Base-by-base conservation (phyloP, 2,888 invertebrate species). In the Glyphotaelius pellucidus region DNA sequence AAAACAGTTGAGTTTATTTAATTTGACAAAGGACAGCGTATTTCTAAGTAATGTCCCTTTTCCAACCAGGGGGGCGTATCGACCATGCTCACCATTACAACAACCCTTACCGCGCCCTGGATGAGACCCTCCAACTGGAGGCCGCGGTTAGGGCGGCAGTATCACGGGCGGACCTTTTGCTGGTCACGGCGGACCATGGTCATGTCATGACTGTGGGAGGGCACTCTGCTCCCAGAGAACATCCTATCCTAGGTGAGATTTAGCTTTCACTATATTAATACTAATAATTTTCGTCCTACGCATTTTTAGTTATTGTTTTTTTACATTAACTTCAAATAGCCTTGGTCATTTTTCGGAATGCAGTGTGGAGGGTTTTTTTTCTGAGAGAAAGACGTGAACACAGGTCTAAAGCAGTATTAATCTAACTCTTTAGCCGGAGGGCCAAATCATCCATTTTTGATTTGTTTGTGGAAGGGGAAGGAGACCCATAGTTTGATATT, bases 21-120 rank as follows among this genome's bases (percentile, higher is more conserved):
- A 47, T 15, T 47, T 14, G 47, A 47, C 15, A 15, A 47, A 3
- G 15, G 47, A 15, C 52, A 19, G 5, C 5, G 19, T 25, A 67
- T 67, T 67, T 19, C 19, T 19, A 67, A 67, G 52, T 25, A 7
- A 67, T 67, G 52, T 67, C 25, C 52, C 25, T 67, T 67, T 67
- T 67, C 7, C 25, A 67, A 4, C 0, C 94, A 98, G 98, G 98
- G 94, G 98, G 98, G 38, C 96, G 98, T 92, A 98, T 98, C 94
- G 98, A 98, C 95, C 98, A 98, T 94, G 98, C 98, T 1, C 98
- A 98, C 95, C 98, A 98, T 95, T 97, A 97, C 95, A 98, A 98
- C 95, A 98, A 98, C 94, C 98, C 98, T 12, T 97, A 97, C 94
- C 96, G 98, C 94, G 98, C 98, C n/a, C 95, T 98, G 92, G 98